Conservation (phyloP, 2,797 vertebrate species). For the Antennarius maculatus region DNA sequence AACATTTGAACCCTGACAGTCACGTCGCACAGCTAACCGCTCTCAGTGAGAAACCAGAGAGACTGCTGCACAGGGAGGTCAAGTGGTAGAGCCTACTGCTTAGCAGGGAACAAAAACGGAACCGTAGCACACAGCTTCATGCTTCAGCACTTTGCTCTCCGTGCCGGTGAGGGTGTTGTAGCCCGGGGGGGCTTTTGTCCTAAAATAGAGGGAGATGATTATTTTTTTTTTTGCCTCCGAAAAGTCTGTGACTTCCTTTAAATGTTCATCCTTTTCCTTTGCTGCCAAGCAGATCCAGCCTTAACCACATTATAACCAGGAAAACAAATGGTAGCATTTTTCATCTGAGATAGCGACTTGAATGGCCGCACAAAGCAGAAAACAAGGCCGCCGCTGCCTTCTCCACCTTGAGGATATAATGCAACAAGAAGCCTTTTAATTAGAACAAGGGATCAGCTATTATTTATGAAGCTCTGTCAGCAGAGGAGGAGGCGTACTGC, state of each 20-base stretch:
- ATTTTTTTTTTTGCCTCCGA: slow-evolving; percentile 4
- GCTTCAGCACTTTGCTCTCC: slow-evolving; percentile 29
- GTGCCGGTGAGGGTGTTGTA: slow-evolving; percentile 26
- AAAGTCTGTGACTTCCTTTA: slow-evolving; percentile 39
- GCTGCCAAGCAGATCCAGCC: slow-evolving; percentile 32
- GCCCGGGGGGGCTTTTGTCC: slow-evolving; percentile 33
- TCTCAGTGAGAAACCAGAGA: slow-evolving; percentile 17
- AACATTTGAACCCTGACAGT: slow-evolving; percentile 45
- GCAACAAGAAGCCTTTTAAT: slow-evolving; percentile 70
- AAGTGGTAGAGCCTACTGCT: slow-evolving; percentile 17
- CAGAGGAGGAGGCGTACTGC: slow-evolving; percentile 43
- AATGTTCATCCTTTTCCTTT: slow-evolving; percentile 45
- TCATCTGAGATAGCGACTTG: slow-evolving; percentile 38
- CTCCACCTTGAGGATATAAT: slow-evolving; percentile 57
- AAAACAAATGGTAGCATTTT: slow-evolving; percentile 27
- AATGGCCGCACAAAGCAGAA: slow-evolving; percentile 29
- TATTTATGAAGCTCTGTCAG: slow-evolving; percentile 65
- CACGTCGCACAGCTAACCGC: slow-evolving; percentile 13
- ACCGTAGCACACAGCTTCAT: slow-evolving; percentile 5
- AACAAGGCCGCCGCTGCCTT: slow-evolving; percentile 39
- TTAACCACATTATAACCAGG: slow-evolving; percentile 5
- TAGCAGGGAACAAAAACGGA: background rate
- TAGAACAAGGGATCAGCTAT: slow-evolving; percentile 57
- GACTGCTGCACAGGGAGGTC: slow-evolving; percentile 24
- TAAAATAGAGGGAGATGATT: slow-evolving; percentile 37